Evolutionary conservation across 2,888 invertebrate genomes (phyloP), one percentile per base, ranked within the genome.

Genomic region (Orthosia gracilis): DNA sequence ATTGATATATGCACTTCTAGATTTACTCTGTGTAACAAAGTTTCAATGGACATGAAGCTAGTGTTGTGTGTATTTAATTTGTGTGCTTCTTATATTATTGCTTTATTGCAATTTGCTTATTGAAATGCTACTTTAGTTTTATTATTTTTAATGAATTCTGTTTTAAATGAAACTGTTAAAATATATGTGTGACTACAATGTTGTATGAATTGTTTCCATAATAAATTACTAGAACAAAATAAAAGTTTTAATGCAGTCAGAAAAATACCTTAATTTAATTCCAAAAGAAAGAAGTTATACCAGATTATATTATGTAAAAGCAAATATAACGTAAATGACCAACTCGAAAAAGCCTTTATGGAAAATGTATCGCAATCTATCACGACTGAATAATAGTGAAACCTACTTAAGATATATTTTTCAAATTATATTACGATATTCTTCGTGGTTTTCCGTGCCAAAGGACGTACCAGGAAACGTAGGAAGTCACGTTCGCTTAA

Each of bases 401-500:
- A 13, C 13, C n/a, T 49, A 40, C 49, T 57, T 58, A 50, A 65
- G 12, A 11, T 21, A 40, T 50, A 15, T 40, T 64, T 40, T 69
- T 57, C 40, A n/a, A n/a, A 23, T 49, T 63, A 26, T 57, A 40
- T 57, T 47, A 61, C 18, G 9, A 71, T 71, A 55, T 73, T 74
- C 57, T 52, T 58, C 57, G 26, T 52, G 26, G 50, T 58, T 66
- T 57, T 66, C 21, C 45, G 50, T 83, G 66, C 61, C 76, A 82
- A 82, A 75, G 65, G 72, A 58, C 50, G 59, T n/a, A 78, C 45
- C 67, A 69, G 69, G 72, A 84, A 86, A 80, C 70, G 59, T 78
- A 66, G 65, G 76, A 78, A 85, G 85, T 85, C 85, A 88, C 88
- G 85, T 89, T 72, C 62, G 75, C 78, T 71, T 88, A 88, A 87